Evolutionary conservation across 2,888 invertebrate genomes (phyloP).

Genomic region (Volucella inflata): DNA sequence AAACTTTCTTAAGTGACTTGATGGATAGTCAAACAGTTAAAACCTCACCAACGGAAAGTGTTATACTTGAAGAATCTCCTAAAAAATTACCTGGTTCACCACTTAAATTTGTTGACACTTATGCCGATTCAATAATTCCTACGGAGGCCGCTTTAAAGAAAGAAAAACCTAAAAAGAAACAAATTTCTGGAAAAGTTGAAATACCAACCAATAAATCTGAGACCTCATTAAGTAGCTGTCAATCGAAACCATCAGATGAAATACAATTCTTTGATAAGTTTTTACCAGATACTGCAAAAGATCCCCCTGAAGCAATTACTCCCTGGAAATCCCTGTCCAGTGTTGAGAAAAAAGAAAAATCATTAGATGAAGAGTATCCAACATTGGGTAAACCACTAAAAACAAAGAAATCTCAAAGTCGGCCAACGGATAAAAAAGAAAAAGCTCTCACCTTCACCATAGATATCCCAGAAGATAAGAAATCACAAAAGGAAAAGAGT

Average conservation of each 20-base stretch:
- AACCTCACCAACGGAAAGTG: constrained; percentile 18
- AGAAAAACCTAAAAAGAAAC: constrained; percentile 61
- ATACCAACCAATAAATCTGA: constrained; percentile 28
- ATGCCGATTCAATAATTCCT: constrained; percentile 35
- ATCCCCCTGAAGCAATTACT: constrained; percentile 33
- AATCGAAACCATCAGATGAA: constrained; percentile 38
- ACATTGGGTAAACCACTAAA: constrained; percentile 61
- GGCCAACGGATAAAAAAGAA: constrained; percentile 64
- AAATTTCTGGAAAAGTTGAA: constrained; percentile 27
- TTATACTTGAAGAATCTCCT: constrained; percentile 28
- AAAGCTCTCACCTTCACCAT: constrained; percentile 46
- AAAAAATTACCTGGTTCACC: constrained; percentile 37
- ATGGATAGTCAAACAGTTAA: constrained; percentile 54
- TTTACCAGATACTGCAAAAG: constrained; percentile 27
- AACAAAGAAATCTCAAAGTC: constrained; percentile 54
- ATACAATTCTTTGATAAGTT: constrained; percentile 68
- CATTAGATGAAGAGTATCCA: constrained; percentile 70
- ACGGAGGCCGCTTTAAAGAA: constrained; percentile 30
- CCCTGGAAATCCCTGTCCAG: constrained; percentile 77
- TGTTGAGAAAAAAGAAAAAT: constrained; percentile 73
- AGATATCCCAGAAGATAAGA: constrained; percentile 30
- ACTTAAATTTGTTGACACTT: constrained; percentile 62
- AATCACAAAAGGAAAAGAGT: constrained; percentile 24
- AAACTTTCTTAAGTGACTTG: constrained; percentile 43
- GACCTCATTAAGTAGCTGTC: constrained; percentile 5